phyloP scores from a whole-genome alignment of 1,140 invertebrate genomes.

The Drosophila sp. region DNA sequence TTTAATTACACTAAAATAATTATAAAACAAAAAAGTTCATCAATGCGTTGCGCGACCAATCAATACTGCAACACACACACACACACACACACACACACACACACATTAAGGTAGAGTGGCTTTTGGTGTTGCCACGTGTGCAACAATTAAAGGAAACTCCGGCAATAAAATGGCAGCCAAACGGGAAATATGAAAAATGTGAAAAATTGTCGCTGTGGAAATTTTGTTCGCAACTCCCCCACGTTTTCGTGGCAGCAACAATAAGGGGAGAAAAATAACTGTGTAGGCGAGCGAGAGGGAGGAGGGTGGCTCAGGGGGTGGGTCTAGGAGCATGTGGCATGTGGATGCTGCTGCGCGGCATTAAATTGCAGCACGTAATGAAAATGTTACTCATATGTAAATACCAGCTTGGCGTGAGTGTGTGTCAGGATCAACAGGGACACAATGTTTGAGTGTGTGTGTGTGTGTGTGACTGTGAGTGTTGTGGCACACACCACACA shows the following conservation, averaged over 20 bases:
- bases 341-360: not conserved
- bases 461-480: conserved; percentile 17
- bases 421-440: conserved; percentile 53
- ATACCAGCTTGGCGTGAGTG: conserved; percentile 13
- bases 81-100: conserved; percentile 5
- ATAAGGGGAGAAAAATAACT: not conserved
- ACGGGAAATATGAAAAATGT: conserved; percentile 47
- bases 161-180: conserved; percentile 9
- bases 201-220: conserved; percentile 45
- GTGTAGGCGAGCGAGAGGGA: not conserved
- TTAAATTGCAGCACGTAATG: conserved; percentile 57
- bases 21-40: conserved; percentile 43
- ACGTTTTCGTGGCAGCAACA: conserved; percentile 13
- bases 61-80: conserved; percentile 27
- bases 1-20: conserved; percentile 58
- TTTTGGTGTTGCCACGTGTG: conserved; percentile 26
- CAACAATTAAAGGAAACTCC: conserved; percentile 39
- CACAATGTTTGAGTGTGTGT: conserved; percentile 33
- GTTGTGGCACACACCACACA: not conserved
- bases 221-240: conserved; percentile 1
- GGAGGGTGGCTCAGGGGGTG: too few species aligned
- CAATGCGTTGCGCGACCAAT: conserved; percentile 35
- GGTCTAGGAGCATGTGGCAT: too few species aligned
- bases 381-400: conserved; percentile 68
- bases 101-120: conserved; percentile 1